Evolutionary conservation across 1,140 invertebrate species (phyloP).

Genomic region (Aradophagus sp.): DNA sequence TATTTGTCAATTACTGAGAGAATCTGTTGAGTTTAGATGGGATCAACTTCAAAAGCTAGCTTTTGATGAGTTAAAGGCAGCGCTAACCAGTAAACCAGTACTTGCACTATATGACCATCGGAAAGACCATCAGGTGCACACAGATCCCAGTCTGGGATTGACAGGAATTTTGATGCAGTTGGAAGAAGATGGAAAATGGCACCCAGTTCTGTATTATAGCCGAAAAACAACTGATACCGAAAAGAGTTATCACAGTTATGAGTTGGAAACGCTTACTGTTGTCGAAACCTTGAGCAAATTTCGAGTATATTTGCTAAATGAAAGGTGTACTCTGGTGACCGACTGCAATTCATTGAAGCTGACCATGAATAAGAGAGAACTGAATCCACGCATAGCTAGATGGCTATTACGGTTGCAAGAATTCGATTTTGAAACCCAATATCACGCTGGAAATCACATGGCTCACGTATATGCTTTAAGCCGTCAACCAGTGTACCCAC

Average conservation of each 20-base stretch:
- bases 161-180: conserved; percentile 58
- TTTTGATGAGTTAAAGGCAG: conserved; percentile 5
- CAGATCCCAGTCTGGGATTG: conserved; percentile 56
- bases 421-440: conserved; percentile 10
- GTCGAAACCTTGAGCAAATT: conserved; percentile 55
- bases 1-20: not conserved
- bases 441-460: conserved; percentile 8
- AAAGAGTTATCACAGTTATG: conserved; percentile 59
- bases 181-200: conserved; percentile 22
- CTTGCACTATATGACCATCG: not conserved
- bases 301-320: conserved; percentile 62
- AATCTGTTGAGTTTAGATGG: conserved; percentile 1
- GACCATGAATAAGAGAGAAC: conserved; percentile 15
- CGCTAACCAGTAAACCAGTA: conserved; percentile 4
- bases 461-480: conserved; percentile 11
- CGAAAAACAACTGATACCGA: conserved; percentile 55
- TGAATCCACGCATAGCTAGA: conserved; percentile 18
- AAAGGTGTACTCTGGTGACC: conserved; percentile 61
- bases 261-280: conserved; percentile 66
- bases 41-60: not conserved
- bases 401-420: conserved; percentile 18
- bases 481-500: not conserved
- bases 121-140: conserved; percentile 12
- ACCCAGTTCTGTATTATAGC: conserved; percentile 59
- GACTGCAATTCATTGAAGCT: conserved; percentile 62